Evolutionary conservation across 2,113 vertebrate species (phyloP).

Genomic region (Orientallactaga bullata): DNA sequence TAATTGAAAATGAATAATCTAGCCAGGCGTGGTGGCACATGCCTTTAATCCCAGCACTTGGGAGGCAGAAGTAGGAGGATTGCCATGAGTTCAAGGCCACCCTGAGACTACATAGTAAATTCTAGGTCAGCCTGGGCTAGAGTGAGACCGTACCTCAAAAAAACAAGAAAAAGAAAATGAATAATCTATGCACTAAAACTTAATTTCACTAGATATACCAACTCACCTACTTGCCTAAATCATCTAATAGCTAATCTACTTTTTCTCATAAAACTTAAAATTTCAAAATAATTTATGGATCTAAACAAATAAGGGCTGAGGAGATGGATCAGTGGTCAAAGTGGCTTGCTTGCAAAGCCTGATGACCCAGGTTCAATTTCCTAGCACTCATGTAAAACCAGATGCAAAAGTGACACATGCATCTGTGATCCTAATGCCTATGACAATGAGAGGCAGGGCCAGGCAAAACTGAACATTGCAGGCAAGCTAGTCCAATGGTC

Average conservation of each 20-base stretch:
- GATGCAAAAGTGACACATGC: too few species aligned
- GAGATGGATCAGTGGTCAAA: background rate
- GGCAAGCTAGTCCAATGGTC: too few species aligned
- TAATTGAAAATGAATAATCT: background rate
- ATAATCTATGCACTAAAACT: background rate
- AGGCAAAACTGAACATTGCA: too few species aligned
- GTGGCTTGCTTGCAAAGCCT: background rate
- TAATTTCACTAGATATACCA: background rate
- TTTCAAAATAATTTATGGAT: slow-evolving; percentile 44
- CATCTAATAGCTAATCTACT: background rate
- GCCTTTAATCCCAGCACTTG: too few species aligned
- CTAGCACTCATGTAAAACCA: background rate
- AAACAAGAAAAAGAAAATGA: background rate
- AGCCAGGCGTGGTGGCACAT: too few species aligned
- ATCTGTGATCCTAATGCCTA: too few species aligned
- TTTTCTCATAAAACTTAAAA: slow-evolving; percentile 24
- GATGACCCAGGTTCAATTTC: background rate
- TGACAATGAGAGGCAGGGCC: too few species aligned
- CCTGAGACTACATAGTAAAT: too few species aligned
- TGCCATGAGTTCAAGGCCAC: too few species aligned
- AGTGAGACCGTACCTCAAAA: too few species aligned
- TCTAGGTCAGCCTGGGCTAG: too few species aligned
- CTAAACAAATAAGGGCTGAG: background rate
- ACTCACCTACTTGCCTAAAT: background rate
- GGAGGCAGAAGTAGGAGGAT: too few species aligned